phyloP scores from a whole-genome alignment of 2,113 vertebrate genomes.

The Zosterops hypoxanthus region DNA sequence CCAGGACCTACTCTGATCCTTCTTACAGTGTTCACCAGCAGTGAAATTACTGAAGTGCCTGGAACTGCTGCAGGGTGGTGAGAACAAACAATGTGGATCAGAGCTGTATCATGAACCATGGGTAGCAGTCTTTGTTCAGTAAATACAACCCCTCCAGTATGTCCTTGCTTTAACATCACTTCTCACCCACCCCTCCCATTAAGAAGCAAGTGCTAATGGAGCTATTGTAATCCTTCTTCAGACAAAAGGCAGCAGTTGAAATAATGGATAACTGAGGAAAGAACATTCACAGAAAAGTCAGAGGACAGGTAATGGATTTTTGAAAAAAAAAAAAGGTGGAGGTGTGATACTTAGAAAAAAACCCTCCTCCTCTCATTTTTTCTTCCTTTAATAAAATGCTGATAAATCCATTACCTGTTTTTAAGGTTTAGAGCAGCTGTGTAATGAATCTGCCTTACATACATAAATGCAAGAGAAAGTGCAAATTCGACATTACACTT shows the following conservation, averaged over 20 bases:
- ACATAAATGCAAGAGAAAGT: background rate
- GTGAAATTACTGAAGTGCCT: background rate
- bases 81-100: background rate
- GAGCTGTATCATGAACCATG: background rate
- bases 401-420: constrained; percentile 25
- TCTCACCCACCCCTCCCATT: background rate
- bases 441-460: background rate
- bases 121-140: background rate
- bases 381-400: constrained; percentile 9
- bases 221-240: background rate
- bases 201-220: constrained; percentile 24
- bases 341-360: background rate
- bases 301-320: constrained; percentile 8
- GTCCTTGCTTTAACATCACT: background rate
- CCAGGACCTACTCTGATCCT: background rate
- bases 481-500: background rate
- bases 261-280: constrained; percentile 1
- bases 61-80: background rate
- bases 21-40: background rate
- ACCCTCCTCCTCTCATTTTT: background rate
- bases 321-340: constrained; percentile 2
- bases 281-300: background rate
- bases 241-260: background rate
- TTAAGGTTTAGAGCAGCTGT: constrained; percentile 16
- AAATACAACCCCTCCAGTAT: background rate